These are phyloP conservation scores for Trichonephila inaurata DNA, from an alignment of 1,140 invertebrate genomes.

Conservation along the genomic window DNA sequence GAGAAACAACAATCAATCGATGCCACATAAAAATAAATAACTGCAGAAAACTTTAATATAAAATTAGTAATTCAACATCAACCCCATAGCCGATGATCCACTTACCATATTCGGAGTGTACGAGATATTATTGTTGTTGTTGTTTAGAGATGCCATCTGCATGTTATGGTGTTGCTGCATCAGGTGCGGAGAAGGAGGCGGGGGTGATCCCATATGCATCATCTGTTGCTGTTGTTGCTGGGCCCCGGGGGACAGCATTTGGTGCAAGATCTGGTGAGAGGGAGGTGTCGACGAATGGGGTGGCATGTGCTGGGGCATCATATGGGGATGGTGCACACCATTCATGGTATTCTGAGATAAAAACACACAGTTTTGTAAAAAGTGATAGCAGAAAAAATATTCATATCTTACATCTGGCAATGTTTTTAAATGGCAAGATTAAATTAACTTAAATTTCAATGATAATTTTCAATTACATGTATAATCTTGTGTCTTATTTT, in stretches of 20 bases:
- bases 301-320: constrained; percentile 45
- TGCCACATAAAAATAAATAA: too few species aligned
- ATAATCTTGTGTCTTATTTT: too few species aligned
- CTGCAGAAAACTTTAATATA: too few species aligned
- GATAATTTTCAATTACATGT: too few species aligned
- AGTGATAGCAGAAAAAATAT: too few species aligned
- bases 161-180: constrained; percentile 64
- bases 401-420: too few species aligned
- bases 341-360: constrained; percentile 38
- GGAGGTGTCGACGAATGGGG: constrained; percentile 37
- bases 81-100: not conserved
- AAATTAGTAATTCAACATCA: not conserved
- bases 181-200: constrained; percentile 41
- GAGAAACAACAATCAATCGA: not conserved
- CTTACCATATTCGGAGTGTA: constrained; percentile 67
- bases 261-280: constrained; percentile 67
- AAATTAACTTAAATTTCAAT: too few species aligned
- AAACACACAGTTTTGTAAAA: not conserved
- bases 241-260: constrained; percentile 57
- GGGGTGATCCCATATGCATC: constrained; percentile 66
- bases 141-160: constrained; percentile 49
- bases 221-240: constrained; percentile 63
- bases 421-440: too few species aligned
- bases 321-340: constrained; percentile 50
- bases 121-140: constrained; percentile 65